phyloP scores from a whole-genome alignment of 1,140 invertebrate species.

The Aphaenogaster floridana region DNA sequence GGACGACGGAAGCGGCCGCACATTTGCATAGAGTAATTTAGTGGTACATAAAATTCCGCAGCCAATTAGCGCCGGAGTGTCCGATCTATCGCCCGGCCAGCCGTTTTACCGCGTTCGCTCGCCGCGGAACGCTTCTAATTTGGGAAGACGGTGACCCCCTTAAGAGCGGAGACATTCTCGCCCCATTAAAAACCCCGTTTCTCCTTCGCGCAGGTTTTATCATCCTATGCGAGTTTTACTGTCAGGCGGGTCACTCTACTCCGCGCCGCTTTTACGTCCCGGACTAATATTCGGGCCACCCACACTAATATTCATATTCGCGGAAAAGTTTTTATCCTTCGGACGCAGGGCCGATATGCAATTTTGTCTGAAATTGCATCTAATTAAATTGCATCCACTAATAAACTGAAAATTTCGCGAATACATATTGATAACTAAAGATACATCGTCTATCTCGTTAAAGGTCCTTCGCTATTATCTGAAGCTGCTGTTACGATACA shows the following conservation, averaged over 20 bases:
- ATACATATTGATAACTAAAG: neutral
- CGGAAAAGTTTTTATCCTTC: neutral
- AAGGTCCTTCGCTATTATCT: neutral
- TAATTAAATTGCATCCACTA: slow-evolving; percentile 15
- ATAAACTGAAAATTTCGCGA: neutral
- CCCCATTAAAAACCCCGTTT: slow-evolving; percentile 23
- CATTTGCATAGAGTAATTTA: slow-evolving; percentile 86
- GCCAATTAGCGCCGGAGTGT: slow-evolving; percentile 83
- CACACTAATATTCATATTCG: slow-evolving; percentile 32
- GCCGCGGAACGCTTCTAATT: slow-evolving; percentile 70
- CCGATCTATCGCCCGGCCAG: slow-evolving; percentile 78
- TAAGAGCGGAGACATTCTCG: slow-evolving; percentile 45
- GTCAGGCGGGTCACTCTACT: neutral
- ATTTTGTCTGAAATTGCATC: neutral
- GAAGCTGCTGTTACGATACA: neutral
- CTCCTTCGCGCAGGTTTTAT: slow-evolving; percentile 28
- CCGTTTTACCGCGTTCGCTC: slow-evolving; percentile 60
- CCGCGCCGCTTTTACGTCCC: neutral
- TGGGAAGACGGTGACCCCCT: slow-evolving; percentile 47
- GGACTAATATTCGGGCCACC: neutral
- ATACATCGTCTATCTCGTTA: neutral
- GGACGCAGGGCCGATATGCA: no score
- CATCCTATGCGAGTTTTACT: slow-evolving; percentile 39
- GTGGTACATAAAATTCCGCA: slow-evolving; percentile 84
- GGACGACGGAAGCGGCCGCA: slow-evolving; percentile 76